phyloP scores from a whole-genome alignment of 1,140 invertebrate species.

The Daktulosphaira vitifoliae region DNA sequence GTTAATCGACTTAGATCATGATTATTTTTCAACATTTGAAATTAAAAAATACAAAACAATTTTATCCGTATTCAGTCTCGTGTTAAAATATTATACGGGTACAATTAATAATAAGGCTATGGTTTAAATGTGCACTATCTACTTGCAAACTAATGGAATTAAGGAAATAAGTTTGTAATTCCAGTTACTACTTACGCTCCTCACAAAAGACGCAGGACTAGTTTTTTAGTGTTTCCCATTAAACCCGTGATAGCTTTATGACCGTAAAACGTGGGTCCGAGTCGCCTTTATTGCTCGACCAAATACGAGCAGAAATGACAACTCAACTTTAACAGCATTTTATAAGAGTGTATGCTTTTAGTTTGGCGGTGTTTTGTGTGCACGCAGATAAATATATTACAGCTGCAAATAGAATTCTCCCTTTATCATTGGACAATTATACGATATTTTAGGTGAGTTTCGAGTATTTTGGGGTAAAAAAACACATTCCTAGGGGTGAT shows the following conservation, averaged over 20 bases:
- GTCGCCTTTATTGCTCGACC: neutral
- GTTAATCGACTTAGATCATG: too few species aligned
- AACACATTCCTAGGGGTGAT: conserved; percentile 17
- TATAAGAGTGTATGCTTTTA: neutral
- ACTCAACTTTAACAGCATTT: conserved; percentile 1
- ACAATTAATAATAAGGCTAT: neutral
- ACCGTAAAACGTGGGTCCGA: conserved; percentile 13
- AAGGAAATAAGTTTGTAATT: conserved; percentile 13
- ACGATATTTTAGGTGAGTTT: conserved; percentile 9
- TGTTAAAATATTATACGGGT: too few species aligned
- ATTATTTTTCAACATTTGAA: too few species aligned
- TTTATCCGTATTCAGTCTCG: too few species aligned
- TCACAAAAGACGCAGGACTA: neutral
- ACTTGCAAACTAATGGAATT: conserved; percentile 20
- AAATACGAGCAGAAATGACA: neutral
- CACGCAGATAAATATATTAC: neutral
- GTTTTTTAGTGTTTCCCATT: conserved; percentile 19
- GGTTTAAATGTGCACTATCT: conserved; percentile 5
- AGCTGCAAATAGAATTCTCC: conserved; percentile 5
- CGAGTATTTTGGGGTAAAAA: neutral
- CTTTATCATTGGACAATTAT: conserved; percentile 2
- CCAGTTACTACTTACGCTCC: neutral
- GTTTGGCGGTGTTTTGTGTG: neutral
- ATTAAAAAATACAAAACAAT: too few species aligned
- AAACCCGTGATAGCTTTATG: conserved; percentile 21